Base-by-base conservation (phyloP, 2,113 vertebrate species). In the Centrocercus urophasianus region DNA sequence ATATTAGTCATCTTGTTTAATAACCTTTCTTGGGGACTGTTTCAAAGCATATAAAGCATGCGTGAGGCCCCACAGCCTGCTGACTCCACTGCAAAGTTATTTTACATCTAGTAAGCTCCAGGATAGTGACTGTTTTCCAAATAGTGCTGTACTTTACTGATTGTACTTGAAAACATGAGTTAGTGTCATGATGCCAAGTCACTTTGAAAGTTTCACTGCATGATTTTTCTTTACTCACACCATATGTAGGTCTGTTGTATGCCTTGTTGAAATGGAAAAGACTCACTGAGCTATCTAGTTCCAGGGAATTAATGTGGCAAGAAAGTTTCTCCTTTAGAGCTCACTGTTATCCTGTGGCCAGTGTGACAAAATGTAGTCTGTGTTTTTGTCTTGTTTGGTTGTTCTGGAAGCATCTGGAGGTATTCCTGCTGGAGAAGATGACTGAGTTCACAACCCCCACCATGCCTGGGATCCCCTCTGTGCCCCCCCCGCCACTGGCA, bases 401-500 rank as follows among this genome's bases (percentile, higher is more conserved):
- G 40, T 40, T 90, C 13, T 30, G 38, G 75, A 77, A 81, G 25
- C 25, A 38, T 13, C 30, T 36, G 18, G 36, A 56, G 2, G 25
- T 69, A 66, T 19, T 24, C 50, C n/a, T 36, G 3, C 28, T 72
- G 47, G 21, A 72, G 45, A 70, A 86, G 59, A 30, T 19, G 19
- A 22, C 25, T 25, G n/a, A 69, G 12, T n/a, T 48, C 13, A 28
- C 27, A 28, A 16, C 28, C 22, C 38, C 3, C 2, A 5, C 22
- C 0, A 0, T 11, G 43, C 42, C 6, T 40, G 0, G 0, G 15
- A 20, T 40, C 42, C 13, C 17, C 13, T 1, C 2, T 16, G 43
- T 2, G 20, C 40, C 74, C 43, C 74, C 43, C 12, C 28, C 40
- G n/a, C 34, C 0, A 0, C 34, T 61, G 74, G 18, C 57, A 32